Conservation (phyloP, 2,113 vertebrate genomes). For the Pagrus major region DNA sequence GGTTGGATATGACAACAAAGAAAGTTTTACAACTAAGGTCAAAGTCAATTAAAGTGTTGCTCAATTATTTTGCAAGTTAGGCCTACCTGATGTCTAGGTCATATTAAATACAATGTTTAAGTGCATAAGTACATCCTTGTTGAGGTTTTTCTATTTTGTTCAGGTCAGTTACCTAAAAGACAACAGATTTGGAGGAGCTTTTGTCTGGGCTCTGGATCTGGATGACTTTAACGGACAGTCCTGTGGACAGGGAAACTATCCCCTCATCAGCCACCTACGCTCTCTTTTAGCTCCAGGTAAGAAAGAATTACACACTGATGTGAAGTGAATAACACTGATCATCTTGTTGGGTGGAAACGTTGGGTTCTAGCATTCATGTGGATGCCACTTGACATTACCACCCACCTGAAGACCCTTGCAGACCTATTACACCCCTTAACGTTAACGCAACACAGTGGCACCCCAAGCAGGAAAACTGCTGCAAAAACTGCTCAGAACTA, state of each 20-base stretch:
- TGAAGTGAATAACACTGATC: too few species aligned
- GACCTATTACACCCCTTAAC: too few species aligned
- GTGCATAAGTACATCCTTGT: too few species aligned
- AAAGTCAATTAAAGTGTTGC: neutral
- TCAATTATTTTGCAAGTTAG: neutral
- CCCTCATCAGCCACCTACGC: constrained; percentile 80
- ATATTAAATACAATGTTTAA: neutral
- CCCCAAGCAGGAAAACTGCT: too few species aligned
- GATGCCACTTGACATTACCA: too few species aligned
- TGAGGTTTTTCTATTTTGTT: neutral
- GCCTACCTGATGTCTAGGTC: neutral
- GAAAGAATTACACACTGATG: too few species aligned
- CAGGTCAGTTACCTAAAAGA: constrained; percentile 84
- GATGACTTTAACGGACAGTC: constrained; percentile 87
- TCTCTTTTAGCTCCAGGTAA: constrained; percentile 71
- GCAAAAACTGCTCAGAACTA: too few species aligned
- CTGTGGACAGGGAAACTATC: constrained; percentile 81
- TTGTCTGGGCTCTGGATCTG: constrained; percentile 87
- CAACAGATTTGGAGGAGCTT: constrained; percentile 85
- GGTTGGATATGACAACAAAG: constrained; percentile 85
- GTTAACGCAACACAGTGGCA: too few species aligned
- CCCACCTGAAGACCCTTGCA: too few species aligned
- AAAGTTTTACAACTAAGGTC: constrained; percentile 85
- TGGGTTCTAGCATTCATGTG: too few species aligned
- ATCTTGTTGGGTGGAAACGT: too few species aligned